Conservation (phyloP, 2,888 invertebrate species). For the Latrodectus elegans region DNA sequence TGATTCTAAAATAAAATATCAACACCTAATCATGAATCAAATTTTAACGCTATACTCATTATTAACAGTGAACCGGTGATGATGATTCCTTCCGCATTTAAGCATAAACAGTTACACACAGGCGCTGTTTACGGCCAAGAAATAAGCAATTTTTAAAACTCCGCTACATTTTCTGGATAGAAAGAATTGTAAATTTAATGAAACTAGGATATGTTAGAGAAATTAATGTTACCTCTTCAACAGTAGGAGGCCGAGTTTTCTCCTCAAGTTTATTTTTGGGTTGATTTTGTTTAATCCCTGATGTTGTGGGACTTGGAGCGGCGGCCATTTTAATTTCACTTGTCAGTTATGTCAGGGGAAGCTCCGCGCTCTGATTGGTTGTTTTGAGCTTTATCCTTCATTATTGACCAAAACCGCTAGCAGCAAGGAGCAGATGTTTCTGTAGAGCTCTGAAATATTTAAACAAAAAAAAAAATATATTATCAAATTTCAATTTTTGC, state of each 20-base stretch:
- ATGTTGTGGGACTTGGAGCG: slow-evolving; percentile 57
- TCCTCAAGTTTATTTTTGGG: slow-evolving; percentile 55
- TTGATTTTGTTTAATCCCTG: slow-evolving; percentile 53
- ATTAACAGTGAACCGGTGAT: slow-evolving; percentile 5
- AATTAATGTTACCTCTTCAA: slow-evolving; percentile 57
- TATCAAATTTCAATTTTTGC: too few relatives aligned
- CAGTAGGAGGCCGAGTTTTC: slow-evolving; percentile 44
- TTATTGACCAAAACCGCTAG: slow-evolving; percentile 60
- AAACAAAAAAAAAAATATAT: too few relatives aligned
- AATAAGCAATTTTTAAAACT: not conserved
- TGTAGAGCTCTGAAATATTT: not conserved
- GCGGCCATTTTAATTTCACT: slow-evolving; percentile 68
- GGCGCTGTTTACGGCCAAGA: slow-evolving; percentile 55
- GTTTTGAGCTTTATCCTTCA: slow-evolving; percentile 61
- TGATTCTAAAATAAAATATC: too few relatives aligned
- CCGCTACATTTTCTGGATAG: too few relatives aligned
- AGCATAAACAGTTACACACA: slow-evolving; percentile 38
- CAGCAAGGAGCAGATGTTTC: slow-evolving; percentile 34
- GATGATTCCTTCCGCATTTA: slow-evolving; percentile 40
- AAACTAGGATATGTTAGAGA: not conserved
- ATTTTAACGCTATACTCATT: not conserved
- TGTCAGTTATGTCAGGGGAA: slow-evolving; percentile 68
- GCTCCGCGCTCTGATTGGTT: slow-evolving; percentile 65
- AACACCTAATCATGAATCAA: too few relatives aligned
- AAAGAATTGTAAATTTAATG: too few relatives aligned